A percentile compares a stretch with the other conserved stretches of the same genome.
phyloP scores from a whole-genome alignment of 2,797 vertebrate species.

The Anas georgica region DNA sequence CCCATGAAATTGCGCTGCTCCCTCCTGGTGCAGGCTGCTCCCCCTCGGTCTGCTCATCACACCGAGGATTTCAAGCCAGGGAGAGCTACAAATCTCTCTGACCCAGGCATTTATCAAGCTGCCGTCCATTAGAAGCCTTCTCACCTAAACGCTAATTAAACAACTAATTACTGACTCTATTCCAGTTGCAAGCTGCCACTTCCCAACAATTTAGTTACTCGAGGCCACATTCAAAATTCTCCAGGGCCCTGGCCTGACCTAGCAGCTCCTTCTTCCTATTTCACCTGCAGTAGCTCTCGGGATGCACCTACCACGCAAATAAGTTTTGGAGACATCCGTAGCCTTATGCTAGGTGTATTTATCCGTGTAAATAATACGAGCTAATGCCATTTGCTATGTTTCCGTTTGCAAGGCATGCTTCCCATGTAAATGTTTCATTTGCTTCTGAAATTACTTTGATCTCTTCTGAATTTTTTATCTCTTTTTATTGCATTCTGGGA shows the following conservation, averaged over 20 bases:
- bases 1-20: background rate
- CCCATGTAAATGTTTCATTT: slow-evolving; percentile 60
- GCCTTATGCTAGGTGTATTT: background rate
- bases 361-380: background rate
- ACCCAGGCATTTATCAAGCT: background rate
- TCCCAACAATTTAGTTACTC: accelerated
- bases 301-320: background rate
- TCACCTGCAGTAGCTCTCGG: background rate
- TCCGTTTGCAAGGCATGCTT: slow-evolving; percentile 24
- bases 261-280: background rate
- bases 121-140: background rate
- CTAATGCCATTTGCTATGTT: background rate
- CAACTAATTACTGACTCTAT: background rate
- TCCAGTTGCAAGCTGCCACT: background rate
- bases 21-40: background rate
- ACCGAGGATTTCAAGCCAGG: background rate
- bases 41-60: background rate
- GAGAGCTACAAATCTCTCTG: background rate
- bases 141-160: background rate
- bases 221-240: background rate
- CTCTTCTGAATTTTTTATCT: slow-evolving; percentile 59
- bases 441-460: slow-evolving; percentile 61
- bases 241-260: background rate
- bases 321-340: background rate
- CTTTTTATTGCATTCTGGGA: slow-evolving; percentile 31